Conservation (phyloP, 2,797 vertebrate species). For the Microtus agrestis region DNA sequence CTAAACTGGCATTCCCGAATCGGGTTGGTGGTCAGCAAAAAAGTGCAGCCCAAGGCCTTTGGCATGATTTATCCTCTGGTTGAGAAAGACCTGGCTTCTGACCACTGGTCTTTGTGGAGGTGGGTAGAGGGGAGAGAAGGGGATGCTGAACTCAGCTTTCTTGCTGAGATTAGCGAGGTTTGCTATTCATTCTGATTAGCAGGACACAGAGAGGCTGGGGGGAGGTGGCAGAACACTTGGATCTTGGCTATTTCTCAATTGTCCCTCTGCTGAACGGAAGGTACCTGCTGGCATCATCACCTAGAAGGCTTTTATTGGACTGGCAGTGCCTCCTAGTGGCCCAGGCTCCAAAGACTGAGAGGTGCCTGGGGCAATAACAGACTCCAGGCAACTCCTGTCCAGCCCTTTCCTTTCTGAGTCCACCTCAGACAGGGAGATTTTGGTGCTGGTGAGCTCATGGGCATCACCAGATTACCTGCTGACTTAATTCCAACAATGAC, state of each 20-base stretch:
- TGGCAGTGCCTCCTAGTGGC: conserved; percentile 74
- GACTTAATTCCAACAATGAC: conserved; percentile 10
- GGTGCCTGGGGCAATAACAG: not conserved
- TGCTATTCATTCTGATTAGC: not conserved
- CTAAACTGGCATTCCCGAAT: not conserved
- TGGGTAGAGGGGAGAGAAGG: too few relatives aligned
- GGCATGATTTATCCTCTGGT: not conserved
- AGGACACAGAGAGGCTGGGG: too few relatives aligned
- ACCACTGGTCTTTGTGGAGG: too few relatives aligned
- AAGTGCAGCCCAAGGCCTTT: not conserved
- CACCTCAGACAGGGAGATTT: not conserved
- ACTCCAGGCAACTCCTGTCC: too few relatives aligned
- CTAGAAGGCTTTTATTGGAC: not conserved
- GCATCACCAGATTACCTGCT: not conserved
- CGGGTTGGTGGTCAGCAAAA: not conserved
- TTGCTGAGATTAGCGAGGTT: not conserved
- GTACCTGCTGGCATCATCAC: not conserved
- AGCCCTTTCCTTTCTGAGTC: not conserved
- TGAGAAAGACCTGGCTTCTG: not conserved
- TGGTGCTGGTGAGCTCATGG: not conserved
- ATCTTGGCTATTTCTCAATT: not conserved
- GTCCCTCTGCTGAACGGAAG: not conserved
- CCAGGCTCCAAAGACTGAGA: not conserved
- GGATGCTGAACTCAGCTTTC: not conserved
- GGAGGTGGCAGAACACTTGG: not conserved